Base-by-base conservation (phyloP, 2,888 invertebrate species). In the Patella ulyssiponensis region DNA sequence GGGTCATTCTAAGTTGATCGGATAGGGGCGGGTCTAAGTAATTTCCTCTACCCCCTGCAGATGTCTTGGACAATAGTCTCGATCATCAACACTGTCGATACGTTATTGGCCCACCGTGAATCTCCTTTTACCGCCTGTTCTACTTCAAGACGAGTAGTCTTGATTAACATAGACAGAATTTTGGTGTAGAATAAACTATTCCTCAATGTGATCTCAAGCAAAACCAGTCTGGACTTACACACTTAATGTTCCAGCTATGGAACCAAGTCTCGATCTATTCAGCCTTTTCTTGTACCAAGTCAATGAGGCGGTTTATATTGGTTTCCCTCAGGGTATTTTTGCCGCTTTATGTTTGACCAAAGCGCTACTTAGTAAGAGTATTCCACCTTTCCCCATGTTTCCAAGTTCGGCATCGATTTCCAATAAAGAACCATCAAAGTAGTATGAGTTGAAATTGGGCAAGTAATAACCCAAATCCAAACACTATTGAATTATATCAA, bases 291-390 rank as follows among this genome's bases (percentile, higher is more conserved):
- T 23, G 23, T 64, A 12, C 64, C 64, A 64, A 64, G 64, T 64
- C 64, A 23, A 64, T 64, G 64, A 64, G 64, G 23, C 23, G 64
- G 44, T 20, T 23, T 20, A 64, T 64, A 64, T 64, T 14, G 64
- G 20, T 64, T 44, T 64, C 64, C 64, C 64, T 20, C 20, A 23
- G 64, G 64, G 64, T 64, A 23, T 20, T 20, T 64, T 64, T 64
- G 9, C 64, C 20, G 14, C 64, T 64, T 64, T 23, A 64, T 64
- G 64, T 64, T 64, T 64, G 64, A 64, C 64, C 64, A 64, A 64
- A 64, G 20, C 15, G 20, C 64, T 15, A 64, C 64, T 64, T 64
- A 23, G 23, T 64, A 20, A 20, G 20, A 12, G 23, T 20, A 20
- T 23, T 12, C 20, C 23, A 20, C 20, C 23, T 23, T 64, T 64